Evolutionary conservation across 1,140 invertebrate genomes (phyloP).

Genomic region (Bombus sibiricus): DNA sequence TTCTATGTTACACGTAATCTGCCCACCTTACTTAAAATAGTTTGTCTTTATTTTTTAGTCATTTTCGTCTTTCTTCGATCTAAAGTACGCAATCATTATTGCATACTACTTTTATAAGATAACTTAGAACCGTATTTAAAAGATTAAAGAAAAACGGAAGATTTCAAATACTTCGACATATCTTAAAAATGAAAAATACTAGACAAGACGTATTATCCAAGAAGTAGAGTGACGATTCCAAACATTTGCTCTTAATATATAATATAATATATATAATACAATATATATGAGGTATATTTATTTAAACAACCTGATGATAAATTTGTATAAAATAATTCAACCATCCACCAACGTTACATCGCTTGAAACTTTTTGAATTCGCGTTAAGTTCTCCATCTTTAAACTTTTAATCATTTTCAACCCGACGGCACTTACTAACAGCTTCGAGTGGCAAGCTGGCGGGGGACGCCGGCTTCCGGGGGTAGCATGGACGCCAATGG

Average conservation of each 20-base stretch:
- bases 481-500: constrained; percentile 32
- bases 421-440: neutral
- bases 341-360: neutral
- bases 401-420: constrained; percentile 6
- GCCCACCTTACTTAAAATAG: too few species aligned
- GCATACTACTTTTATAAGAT: neutral
- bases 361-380: neutral
- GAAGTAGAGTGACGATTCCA: neutral
- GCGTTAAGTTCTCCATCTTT: neutral
- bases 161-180: neutral
- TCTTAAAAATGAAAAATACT: neutral
- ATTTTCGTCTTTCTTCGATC: neutral
- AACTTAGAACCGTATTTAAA: too few species aligned
- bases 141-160: neutral
- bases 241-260: neutral
- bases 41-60: neutral
- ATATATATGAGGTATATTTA: neutral
- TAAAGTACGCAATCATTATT: neutral
- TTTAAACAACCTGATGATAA: neutral
- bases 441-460: neutral
- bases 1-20: too few species aligned
- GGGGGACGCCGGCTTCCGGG: constrained; percentile 27
- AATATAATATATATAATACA: too few species aligned
- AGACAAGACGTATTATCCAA: neutral
- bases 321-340: neutral